Evolutionary conservation across 2,797 vertebrate species (phyloP), one percentile per base, ranked within the genome.

Genomic region (Lepus oiostolus): DNA sequence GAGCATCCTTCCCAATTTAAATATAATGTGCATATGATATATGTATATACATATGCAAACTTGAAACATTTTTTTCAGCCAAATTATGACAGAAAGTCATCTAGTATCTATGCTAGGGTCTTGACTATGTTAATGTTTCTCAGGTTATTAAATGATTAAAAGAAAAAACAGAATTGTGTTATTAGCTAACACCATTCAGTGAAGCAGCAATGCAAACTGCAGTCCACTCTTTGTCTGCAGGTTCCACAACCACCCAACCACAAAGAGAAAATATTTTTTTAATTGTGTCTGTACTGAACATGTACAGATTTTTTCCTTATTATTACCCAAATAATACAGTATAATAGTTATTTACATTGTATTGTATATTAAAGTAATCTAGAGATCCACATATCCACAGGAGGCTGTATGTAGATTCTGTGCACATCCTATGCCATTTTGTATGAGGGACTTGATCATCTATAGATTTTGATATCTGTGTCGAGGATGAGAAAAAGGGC

Each of bases 1-100:
- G 87, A 83, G 65, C 35, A 52, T 58, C 79, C 89, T 92, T 95
- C 94, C 94, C 96, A 96, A 93, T 95, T 96, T 91, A 95, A 95
- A 60, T 71, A 79, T 38, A 93, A 95, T 67, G 7, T 67, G 71
- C 68, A 68, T 35, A n/a, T 24, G 19, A 94, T 60, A 42, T 28
- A 62, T 12, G 70, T 47, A 50, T 30, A 85, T 52, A 94, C 19
- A 58, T 50, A 96, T 58, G 75, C 60, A 94, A 50, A 67, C 83
- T 86, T 97, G 85, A 17, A 88, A 96, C 77, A 80, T 35, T n/a
- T 62, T 9, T 22, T 88, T 9, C 74, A 82, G 30, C 21, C 35
- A 97, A 87, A 72, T 94, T 95, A 67, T 79, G 75, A 88, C 0
- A 92, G 72, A 95, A 97, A 95, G 91, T 87, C 81, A 97, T 88